These are phyloP conservation scores for Drosophila paramelanica DNA, from an alignment of 2,888 invertebrate species.

Conservation along the genomic window DNA sequence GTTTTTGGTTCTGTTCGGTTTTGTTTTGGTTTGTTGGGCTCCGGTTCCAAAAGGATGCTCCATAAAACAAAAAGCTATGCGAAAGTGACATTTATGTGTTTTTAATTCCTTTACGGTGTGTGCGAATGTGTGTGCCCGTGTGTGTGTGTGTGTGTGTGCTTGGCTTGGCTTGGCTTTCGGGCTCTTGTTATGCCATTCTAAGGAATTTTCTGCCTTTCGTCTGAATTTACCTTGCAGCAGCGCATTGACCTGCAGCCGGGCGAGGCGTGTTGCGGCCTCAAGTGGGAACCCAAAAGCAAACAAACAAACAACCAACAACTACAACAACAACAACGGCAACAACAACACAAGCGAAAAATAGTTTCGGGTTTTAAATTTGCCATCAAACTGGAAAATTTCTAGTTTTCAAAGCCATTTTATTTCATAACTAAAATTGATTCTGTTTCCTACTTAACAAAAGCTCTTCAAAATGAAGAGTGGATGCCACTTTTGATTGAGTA, in stretches of 20 bases:
- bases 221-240: slow-evolving; percentile 69
- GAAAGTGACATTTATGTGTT: slow-evolving; percentile 79
- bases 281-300: slow-evolving; percentile 1
- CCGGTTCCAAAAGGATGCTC: slow-evolving; percentile 58
- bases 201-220: slow-evolving; percentile 61
- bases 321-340: background rate
- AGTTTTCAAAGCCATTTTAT: background rate
- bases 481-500: background rate
- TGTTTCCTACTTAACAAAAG: background rate
- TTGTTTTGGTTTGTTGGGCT: slow-evolving; percentile 26
- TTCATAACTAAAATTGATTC: background rate
- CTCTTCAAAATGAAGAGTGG: background rate
- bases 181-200: slow-evolving; percentile 57
- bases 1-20: slow-evolving; percentile 31
- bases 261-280: slow-evolving; percentile 1
- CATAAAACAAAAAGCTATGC: slow-evolving; percentile 77
- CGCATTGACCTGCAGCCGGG: slow-evolving; percentile 65
- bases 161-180: slow-evolving; percentile 21
- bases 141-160: slow-evolving; percentile 8
- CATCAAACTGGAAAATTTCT: slow-evolving; percentile 1
- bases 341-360: slow-evolving; percentile 23
- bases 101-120: slow-evolving; percentile 65
- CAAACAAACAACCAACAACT: slow-evolving; percentile 7
- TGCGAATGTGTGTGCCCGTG: slow-evolving; percentile 1
- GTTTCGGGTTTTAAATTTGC: slow-evolving; percentile 14